A percentile compares a stretch with the other conserved stretches of the same genome.
These are phyloP conservation scores for Zele albiditarsus DNA, from an alignment of 2,888 invertebrate species.

Conservation along the genomic window DNA sequence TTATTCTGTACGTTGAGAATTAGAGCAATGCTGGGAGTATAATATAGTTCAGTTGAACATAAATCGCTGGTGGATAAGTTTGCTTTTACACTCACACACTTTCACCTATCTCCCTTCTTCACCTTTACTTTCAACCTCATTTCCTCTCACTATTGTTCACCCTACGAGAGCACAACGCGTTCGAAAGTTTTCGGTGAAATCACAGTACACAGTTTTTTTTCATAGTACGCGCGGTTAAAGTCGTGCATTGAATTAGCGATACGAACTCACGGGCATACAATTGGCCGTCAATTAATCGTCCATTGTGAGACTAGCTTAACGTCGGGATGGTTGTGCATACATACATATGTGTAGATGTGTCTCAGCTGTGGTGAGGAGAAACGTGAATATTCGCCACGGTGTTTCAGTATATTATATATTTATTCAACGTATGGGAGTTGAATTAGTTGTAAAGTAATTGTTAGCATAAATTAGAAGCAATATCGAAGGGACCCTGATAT, in stretches of 20 bases:
- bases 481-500: neutral
- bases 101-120: conserved; percentile 4
- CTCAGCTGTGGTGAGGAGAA: conserved; percentile 19
- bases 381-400: neutral
- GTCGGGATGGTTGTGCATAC: neutral
- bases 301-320: neutral
- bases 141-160: conserved; percentile 38
- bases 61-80: neutral
- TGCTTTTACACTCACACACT: conserved; percentile 16
- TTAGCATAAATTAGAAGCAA: neutral
- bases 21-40: neutral
- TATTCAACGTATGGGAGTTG: neutral
- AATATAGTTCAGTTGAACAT: neutral
- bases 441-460: neutral
- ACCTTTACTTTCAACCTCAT: conserved; percentile 31
- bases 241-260: neutral
- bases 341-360: neutral
- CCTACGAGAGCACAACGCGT: neutral
- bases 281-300: neutral
- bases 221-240: neutral
- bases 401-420: neutral
- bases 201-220: too few species aligned
- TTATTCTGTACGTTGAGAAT: neutral
- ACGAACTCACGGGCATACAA: neutral
- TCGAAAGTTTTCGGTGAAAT: conserved; percentile 34